A percentile compares a stretch with the other conserved stretches of the same genome.
phyloP scores from a whole-genome alignment of 1,140 invertebrate species.

The Zaprionus ghesquierei region DNA sequence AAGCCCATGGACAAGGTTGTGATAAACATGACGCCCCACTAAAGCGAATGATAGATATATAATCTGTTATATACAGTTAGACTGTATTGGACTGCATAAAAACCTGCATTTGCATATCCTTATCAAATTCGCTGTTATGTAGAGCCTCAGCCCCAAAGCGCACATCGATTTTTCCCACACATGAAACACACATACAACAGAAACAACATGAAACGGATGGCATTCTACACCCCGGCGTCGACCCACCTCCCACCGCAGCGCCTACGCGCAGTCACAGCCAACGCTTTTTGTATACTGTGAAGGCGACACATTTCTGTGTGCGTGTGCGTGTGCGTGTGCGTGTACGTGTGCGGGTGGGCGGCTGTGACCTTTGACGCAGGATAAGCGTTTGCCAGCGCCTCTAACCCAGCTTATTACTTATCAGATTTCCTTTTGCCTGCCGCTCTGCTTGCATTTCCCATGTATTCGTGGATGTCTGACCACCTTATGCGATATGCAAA shows the following conservation, averaged over 20 bases:
- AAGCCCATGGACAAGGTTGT: conserved; percentile 19
- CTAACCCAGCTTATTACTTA: background rate
- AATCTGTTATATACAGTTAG: background rate
- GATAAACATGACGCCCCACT: conserved; percentile 44
- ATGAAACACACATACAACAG: background rate
- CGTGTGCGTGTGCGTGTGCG: background rate
- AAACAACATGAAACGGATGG: background rate
- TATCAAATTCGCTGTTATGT: conserved; percentile 33
- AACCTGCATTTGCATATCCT: conserved; percentile 38
- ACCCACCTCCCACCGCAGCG: background rate
- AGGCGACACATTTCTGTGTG: background rate
- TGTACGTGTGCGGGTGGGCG: conserved; percentile 1
- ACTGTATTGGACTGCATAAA: conserved; percentile 7
- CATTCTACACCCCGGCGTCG: background rate
- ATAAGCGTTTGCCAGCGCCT: conserved; percentile 18
- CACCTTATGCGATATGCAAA: conserved; percentile 15
- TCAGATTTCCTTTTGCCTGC: conserved; percentile 7
- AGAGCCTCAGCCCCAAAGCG: background rate
- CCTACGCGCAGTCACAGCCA: conserved; percentile 18
- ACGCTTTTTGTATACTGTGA: background rate
- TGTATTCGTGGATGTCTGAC: background rate
- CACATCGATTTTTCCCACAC: conserved; percentile 43
- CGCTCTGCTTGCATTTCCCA: background rate
- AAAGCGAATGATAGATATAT: background rate
- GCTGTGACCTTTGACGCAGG: conserved; percentile 36